Evolutionary conservation across 1,140 invertebrate species (phyloP), one percentile per base, ranked within the genome.

Genomic region (Plutomurus gul): DNA sequence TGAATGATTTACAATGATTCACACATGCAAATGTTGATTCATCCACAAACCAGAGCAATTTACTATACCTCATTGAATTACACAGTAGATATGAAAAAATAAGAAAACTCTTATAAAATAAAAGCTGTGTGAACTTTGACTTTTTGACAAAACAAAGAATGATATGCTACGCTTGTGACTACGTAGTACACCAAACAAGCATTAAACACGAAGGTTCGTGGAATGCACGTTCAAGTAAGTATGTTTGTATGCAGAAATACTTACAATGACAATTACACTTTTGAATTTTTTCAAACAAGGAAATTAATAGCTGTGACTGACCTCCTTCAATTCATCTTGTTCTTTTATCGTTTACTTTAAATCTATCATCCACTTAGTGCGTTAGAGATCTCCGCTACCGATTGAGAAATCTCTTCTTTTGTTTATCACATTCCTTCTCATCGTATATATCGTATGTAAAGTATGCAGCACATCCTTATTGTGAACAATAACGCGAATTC

Each of bases 381-480:
- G 27, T 27, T 65, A 65, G 27, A 65, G 56, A 65, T 65, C 56
- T 33, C 27, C 27, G 56, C 27, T 33, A 65, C 56, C 27, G 56
- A 65, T 65, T 65, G 56, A 65, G 56, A 65, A 65, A 65, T 65
- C 56, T n/a, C n/a, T n/a, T n/a, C n/a, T n/a, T 11, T n/a, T 33
- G 30, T 65, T 65, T 36, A 65, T 65, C 56, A 33, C 56, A 65
- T 65, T 65, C 56, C 56, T 65, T n/a, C 16, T 51, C 6, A 22
- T 22, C 25, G 20, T 22, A 51, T 22, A 51, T 22, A 51, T n/a
- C 47, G 18, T 22, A 20, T 18, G 20, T 20, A 47, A 47, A 16
- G 13, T 39, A 51, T 22, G 47, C 47, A 51, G 25, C n/a, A n/a
- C n/a, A n/a, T n/a, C n/a, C n/a, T n/a, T n/a, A n/a, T n/a, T n/a